phyloP scores from a whole-genome alignment of 2,797 vertebrate genomes.

The Geotrypetes seraphini region DNA sequence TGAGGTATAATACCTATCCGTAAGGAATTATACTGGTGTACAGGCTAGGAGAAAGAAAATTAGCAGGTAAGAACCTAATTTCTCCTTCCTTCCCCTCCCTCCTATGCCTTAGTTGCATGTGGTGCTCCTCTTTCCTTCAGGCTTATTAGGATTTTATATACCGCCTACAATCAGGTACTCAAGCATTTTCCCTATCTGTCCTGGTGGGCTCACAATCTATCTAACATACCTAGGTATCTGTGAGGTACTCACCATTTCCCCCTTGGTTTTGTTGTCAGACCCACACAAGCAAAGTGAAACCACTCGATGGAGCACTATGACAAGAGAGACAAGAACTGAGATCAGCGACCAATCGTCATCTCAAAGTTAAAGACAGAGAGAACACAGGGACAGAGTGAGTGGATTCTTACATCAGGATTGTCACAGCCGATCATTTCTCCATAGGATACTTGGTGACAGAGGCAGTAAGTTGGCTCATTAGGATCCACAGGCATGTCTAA shows the following conservation, averaged over 20 bases:
- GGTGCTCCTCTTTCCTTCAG: too few relatives aligned
- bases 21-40: too few relatives aligned
- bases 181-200: too few relatives aligned
- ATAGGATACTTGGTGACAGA: conserved; percentile 97
- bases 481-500: conserved; percentile 98
- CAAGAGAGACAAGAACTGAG: neutral
- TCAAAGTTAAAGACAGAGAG: neutral
- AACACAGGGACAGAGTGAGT: neutral
- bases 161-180: too few relatives aligned
- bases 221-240: too few relatives aligned
- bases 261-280: conserved; percentile 91
- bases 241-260: conserved; percentile 95
- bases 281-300: conserved; percentile 98
- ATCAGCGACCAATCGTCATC: neutral
- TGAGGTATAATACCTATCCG: too few relatives aligned
- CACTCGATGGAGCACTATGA: conserved; percentile 96
- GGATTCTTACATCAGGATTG: conserved; percentile 85
- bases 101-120: too few relatives aligned
- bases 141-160: too few relatives aligned
- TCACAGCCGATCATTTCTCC: conserved; percentile 99
- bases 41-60: too few relatives aligned
- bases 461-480: conserved; percentile 96
- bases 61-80: too few relatives aligned
- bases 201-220: too few relatives aligned
- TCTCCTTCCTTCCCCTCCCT: too few relatives aligned